Evolutionary conservation across 2,797 vertebrate species (phyloP), one percentile per base, ranked within the genome.

Genomic region (Cetoscarus ocellatus): DNA sequence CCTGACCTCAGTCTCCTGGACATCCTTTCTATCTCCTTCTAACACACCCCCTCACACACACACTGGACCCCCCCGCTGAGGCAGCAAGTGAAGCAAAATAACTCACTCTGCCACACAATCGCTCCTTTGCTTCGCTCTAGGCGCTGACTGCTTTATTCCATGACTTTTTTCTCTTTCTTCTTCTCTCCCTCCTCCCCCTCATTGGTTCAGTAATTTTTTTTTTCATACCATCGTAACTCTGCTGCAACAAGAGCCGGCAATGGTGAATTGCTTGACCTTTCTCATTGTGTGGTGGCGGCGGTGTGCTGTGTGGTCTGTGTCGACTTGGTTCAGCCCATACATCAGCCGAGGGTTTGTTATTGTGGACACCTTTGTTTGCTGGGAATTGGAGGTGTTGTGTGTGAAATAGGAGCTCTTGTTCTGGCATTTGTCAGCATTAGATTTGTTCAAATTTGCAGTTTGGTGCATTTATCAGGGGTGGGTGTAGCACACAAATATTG

Each of bases 31-130:
- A 47, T 67, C 67, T 60, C 60, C 61, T 58, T 40, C 79, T 56
- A 65, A 67, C 83, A 84, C 79, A 73, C 77, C 49, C 73, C 56
- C 79, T 75, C 79, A 72, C 62, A 68, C 76, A 63, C 70, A 51
- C 61, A 71, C 9, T 50, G 72, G 60, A 72, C 72, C 75, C 73
- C 85, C 92, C 91, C 85, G 86, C 92, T 89, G 92, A 88, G 92
- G 86, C 78, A 91, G 92, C 93, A 94, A 94, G 92, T 92, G 90
- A 94, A 93, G 93, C 93, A 94, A 94, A 94, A 94, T 94, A 94
- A 95, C 91, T 93, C 91, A 90, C 92, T 93, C 91, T 92, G 90
- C 91, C 91, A 93, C 88, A 92, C 92, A 91, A 92, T 91, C 85
- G 66, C 90, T 94, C 86, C 87, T 93, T 90, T 90, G 85, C 91